These are phyloP conservation scores for Myotis findleyi DNA, from an alignment of 2,797 vertebrate species.

Conservation along the genomic window DNA sequence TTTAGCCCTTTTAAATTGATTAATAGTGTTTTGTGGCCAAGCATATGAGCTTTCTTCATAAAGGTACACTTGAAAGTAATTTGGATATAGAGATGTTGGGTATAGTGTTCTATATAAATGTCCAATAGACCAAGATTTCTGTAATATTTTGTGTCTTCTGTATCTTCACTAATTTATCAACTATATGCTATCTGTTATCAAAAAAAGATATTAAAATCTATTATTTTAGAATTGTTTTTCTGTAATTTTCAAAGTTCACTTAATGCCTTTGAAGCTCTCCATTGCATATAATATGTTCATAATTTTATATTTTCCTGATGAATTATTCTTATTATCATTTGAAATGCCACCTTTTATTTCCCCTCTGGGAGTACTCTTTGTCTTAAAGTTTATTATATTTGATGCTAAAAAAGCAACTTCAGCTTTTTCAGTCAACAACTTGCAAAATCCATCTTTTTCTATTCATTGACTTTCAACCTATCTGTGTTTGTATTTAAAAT, in stretches of 20 bases:
- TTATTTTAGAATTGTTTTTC: background rate
- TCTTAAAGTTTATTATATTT: background rate
- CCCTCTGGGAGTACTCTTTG: background rate
- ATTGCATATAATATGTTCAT: background rate
- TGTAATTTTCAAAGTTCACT: background rate
- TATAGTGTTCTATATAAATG: background rate
- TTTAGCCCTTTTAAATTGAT: background rate
- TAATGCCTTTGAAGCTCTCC: background rate
- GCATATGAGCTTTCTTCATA: background rate
- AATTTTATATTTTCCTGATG: background rate
- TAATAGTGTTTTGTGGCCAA: background rate
- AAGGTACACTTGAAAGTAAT: background rate
- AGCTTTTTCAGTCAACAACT: background rate
- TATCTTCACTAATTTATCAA: background rate
- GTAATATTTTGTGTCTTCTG: background rate
- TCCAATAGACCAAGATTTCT: background rate
- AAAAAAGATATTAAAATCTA: background rate
- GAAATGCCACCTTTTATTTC: background rate
- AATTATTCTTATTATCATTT: background rate
- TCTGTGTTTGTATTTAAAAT: background rate
- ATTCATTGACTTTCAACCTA: background rate
- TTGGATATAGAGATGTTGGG: background rate
- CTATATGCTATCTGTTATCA: background rate
- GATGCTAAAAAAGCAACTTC: background rate
- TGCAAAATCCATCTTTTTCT: background rate